Conservation (phyloP, 2,113 vertebrate species). For the Rattus norvegicus region DNA sequence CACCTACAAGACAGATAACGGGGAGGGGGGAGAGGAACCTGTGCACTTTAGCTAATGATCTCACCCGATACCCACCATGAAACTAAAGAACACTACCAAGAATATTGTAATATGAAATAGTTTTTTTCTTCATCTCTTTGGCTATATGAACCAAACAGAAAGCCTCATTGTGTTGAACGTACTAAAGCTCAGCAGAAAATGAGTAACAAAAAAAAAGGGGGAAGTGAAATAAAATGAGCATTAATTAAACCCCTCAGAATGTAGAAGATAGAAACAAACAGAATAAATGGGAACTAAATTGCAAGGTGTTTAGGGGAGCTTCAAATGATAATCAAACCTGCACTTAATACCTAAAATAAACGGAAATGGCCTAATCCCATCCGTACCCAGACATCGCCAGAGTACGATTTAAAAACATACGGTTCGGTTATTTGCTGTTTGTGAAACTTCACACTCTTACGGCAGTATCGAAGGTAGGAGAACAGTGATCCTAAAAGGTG, state of each 20-base stretch:
- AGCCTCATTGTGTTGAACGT: neutral
- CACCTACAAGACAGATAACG: neutral
- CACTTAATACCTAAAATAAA: slow-evolving; percentile 1
- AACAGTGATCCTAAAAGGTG: neutral
- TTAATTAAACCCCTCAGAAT: neutral
- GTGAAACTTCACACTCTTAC: neutral
- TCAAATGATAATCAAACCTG: neutral
- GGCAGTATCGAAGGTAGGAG: neutral
- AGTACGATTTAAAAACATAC: slow-evolving; percentile 2
- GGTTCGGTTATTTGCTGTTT: neutral
- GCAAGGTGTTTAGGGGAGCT: neutral
- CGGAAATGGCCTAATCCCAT: neutral
- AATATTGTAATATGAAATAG: neutral
- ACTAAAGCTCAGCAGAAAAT: neutral
- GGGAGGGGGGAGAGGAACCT: neutral
- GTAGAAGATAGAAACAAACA: neutral
- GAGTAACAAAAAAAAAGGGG: neutral
- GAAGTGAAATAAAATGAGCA: neutral
- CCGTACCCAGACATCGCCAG: neutral
- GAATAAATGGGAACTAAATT: slow-evolving; percentile 17
- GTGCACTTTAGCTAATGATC: neutral
- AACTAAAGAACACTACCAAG: neutral
- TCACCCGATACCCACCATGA: neutral
- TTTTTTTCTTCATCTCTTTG: neutral
- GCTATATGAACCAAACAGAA: neutral